Conservation (phyloP, 2,888 invertebrate species). For the Osedax fenrisi region DNA sequence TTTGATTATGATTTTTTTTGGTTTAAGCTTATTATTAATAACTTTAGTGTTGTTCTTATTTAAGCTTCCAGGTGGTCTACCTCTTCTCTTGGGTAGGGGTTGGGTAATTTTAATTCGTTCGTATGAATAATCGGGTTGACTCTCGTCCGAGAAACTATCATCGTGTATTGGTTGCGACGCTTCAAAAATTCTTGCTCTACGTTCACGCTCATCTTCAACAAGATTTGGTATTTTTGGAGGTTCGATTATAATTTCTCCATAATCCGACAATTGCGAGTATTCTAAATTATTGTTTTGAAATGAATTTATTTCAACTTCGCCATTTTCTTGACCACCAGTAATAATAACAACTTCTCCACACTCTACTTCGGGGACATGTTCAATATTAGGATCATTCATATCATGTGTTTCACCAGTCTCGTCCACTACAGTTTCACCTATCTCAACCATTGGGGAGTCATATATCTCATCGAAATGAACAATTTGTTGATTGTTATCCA, state of each 20-base stretch:
- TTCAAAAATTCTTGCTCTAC: not conserved
- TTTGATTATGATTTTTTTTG: not conserved
- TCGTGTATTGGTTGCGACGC: not conserved
- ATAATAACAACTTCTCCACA: constrained; percentile 35
- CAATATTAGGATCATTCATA: constrained; percentile 35
- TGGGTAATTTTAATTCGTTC: not conserved
- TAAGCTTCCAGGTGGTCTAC: not conserved
- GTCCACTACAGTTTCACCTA: not conserved
- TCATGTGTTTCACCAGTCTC: constrained; percentile 13
- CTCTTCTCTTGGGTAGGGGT: not conserved
- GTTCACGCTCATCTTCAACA: not conserved
- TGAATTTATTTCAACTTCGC: constrained; percentile 1
- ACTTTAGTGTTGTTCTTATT: not conserved
- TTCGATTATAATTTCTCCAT: not conserved
- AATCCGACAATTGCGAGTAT: not conserved
- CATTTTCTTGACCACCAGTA: constrained; percentile 29
- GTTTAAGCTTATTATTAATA: not conserved
- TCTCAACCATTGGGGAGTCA: not conserved
- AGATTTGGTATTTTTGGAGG: not conserved
- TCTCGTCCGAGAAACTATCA: not conserved
- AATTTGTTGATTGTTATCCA: constrained; percentile 12
- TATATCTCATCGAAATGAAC: constrained; percentile 12
- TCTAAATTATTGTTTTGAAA: not conserved
- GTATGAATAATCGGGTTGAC: not conserved
- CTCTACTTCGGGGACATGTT: constrained; percentile 32